Conservation (phyloP, 2,113 vertebrate species). For the Gulo gulo region DNA sequence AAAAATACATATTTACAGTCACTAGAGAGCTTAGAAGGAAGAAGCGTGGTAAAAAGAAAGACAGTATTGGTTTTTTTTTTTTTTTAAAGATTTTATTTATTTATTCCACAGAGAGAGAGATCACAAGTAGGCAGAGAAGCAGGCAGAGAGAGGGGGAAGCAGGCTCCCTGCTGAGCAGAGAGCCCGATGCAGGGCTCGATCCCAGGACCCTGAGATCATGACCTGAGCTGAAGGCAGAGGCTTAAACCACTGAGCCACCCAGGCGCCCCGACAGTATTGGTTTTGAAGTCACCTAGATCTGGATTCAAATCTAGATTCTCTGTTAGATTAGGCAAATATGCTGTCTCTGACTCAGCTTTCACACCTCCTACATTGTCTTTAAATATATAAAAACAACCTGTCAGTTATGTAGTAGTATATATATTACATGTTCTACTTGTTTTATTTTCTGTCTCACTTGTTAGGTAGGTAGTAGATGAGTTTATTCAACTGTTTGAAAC, state of each 20-base stretch:
- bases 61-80: not conserved
- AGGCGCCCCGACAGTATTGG: not conserved
- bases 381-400: not conserved
- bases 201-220: too few relatives aligned
- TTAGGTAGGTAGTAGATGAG: not conserved
- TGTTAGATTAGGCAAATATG: not conserved
- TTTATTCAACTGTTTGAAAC: not conserved
- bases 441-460: not conserved
- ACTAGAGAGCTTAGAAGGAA: constrained; percentile 4
- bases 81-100: too few relatives aligned
- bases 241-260: too few relatives aligned
- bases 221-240: too few relatives aligned
- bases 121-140: too few relatives aligned
- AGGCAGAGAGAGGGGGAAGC: too few relatives aligned
- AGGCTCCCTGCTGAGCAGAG: too few relatives aligned
- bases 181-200: too few relatives aligned
- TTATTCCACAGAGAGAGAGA: too few relatives aligned
- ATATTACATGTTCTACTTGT: not conserved
- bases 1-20: not conserved
- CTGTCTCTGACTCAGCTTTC: not conserved
- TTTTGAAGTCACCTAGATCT: constrained; percentile 24
- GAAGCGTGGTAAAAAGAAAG: not conserved
- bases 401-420: not conserved
- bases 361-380: not conserved
- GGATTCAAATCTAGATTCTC: constrained; percentile 7